These are phyloP conservation scores for Pimpla rufipes DNA, from an alignment of 2,888 invertebrate genomes.

Conservation along the genomic window DNA sequence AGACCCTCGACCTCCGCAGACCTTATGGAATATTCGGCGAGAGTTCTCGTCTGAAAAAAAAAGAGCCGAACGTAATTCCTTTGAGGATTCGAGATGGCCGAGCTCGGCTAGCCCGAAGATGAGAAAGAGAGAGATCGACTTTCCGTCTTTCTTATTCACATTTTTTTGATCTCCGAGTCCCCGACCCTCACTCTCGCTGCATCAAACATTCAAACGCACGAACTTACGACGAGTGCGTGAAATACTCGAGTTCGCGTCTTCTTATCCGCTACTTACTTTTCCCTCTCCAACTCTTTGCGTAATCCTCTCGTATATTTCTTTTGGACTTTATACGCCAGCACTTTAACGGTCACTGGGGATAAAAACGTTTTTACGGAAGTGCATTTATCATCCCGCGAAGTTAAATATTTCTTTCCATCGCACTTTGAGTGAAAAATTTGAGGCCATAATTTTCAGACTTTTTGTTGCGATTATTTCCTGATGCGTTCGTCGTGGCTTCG, in stretches of 20 bases:
- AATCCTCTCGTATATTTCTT: slow-evolving; percentile 16
- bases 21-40: not conserved
- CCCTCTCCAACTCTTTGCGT: not conserved
- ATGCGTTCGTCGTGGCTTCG: not conserved
- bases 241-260: slow-evolving; percentile 5
- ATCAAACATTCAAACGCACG: slow-evolving; percentile 28
- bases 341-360: not conserved
- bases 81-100: not conserved
- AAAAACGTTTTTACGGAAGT: not conserved
- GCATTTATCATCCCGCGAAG: not conserved
- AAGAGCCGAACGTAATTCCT: slow-evolving; percentile 16
- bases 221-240: slow-evolving; percentile 15
- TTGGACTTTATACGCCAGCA: not conserved
- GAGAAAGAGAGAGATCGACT: not conserved
- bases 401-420: not conserved
- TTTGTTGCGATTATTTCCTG: not conserved
- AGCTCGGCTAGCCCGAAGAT: not conserved
- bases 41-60: not conserved
- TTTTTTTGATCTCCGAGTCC: not conserved
- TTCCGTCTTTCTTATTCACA: not conserved
- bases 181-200: not conserved
- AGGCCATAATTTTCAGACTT: not conserved
- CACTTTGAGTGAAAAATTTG: not conserved
- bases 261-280: slow-evolving; percentile 9
- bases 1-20: not conserved